A percentile compares a stretch with the other conserved stretches of the same genome.
Conservation (phyloP, 2,113 vertebrate genomes). For the Acanthisitta chloris region DNA sequence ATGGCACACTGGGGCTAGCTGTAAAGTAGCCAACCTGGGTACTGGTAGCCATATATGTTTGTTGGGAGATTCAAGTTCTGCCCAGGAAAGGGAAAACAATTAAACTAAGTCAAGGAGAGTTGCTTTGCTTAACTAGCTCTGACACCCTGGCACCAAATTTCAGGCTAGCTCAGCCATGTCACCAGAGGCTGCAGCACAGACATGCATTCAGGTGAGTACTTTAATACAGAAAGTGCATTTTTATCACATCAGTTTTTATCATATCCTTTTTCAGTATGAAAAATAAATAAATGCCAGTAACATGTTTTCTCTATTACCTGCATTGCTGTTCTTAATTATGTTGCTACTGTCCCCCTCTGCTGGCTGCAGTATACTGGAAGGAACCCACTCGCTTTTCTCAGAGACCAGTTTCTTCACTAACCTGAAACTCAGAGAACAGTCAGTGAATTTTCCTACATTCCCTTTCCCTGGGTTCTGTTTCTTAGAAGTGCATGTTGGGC, state of each 20-base stretch:
- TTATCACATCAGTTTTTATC: background rate
- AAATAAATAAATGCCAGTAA: background rate
- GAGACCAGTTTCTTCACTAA: conserved; percentile 86
- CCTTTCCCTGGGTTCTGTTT: background rate
- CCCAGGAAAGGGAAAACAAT: background rate
- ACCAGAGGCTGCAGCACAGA: background rate
- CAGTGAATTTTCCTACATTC: background rate
- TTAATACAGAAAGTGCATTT: background rate
- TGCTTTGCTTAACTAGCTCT: background rate
- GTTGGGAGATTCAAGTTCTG: background rate
- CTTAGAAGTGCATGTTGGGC: background rate
- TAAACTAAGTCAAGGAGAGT: background rate
- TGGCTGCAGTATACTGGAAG: conserved; percentile 78
- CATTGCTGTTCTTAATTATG: conserved; percentile 74
- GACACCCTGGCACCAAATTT: background rate
- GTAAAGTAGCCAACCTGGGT: background rate
- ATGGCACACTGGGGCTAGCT: background rate
- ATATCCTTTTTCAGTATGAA: background rate
- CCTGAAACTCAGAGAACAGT: conserved; percentile 71
- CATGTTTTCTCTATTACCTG: conserved; percentile 57
- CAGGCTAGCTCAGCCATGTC: background rate
- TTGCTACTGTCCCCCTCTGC: conserved; percentile 71
- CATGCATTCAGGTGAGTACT: background rate
- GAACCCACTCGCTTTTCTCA: conserved; percentile 82
- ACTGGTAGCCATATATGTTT: background rate